Conservation (phyloP, 2,888 invertebrate species). For the Aleiodes alternator region DNA sequence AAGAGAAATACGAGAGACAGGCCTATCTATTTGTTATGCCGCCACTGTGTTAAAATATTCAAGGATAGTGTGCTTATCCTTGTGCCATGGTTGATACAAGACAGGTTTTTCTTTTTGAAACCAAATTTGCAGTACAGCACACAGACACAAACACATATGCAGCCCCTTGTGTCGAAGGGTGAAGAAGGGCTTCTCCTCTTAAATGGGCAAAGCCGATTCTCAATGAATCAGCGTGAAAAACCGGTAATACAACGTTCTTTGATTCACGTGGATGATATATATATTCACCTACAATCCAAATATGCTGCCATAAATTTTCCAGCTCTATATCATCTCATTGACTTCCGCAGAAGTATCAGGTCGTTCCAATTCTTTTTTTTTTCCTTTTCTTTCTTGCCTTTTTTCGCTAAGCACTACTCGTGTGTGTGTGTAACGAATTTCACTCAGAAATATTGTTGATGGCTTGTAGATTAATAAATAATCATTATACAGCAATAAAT, state of each 20-base stretch:
- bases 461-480: constrained; percentile 71
- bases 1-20: background rate
- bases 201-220: too few species aligned
- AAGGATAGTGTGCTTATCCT: constrained; percentile 2
- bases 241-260: background rate
- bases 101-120: too few species aligned
- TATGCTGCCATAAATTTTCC: background rate
- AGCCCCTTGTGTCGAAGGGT: background rate
- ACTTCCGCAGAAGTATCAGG: constrained; percentile 17
- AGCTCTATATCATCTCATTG: background rate
- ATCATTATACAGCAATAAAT: constrained; percentile 73
- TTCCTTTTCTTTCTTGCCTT: constrained; percentile 2
- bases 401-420: too few species aligned
- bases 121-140: too few species aligned
- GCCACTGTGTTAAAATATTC: constrained; percentile 4
- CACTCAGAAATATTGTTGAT: constrained; percentile 64
- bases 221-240: too few species aligned
- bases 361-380: constrained; percentile 11
- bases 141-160: too few species aligned
- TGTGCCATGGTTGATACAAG: background rate
- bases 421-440: constrained; percentile 54
- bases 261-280: background rate
- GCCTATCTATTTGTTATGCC: too few species aligned
- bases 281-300: background rate
- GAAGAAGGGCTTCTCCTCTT: background rate